Evolutionary conservation across 2,113 vertebrate species (phyloP).

Genomic region (Plotosus lineatus): DNA sequence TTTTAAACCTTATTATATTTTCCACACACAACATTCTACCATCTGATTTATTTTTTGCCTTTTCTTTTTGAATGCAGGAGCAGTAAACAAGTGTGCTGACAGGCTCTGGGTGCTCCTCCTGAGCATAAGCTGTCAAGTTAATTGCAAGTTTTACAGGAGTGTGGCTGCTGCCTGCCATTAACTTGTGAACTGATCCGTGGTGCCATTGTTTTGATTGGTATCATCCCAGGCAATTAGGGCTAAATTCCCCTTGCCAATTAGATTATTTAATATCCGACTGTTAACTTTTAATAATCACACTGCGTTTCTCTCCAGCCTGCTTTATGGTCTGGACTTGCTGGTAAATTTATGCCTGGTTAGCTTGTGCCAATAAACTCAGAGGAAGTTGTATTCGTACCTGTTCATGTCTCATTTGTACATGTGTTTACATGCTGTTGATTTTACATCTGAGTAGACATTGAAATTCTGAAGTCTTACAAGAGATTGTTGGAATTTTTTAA

Average conservation of each 20-base stretch:
- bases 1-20: conserved; percentile 15
- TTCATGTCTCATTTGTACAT: not conserved
- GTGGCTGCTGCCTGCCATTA: conserved; percentile 54
- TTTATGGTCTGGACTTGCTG: conserved; percentile 35
- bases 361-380: conserved; percentile 38
- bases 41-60: not conserved
- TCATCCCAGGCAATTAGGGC: conserved; percentile 52
- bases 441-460: conserved; percentile 16
- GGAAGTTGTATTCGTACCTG: conserved; percentile 36
- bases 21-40: conserved; percentile 20
- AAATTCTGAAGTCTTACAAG: conserved; percentile 16
- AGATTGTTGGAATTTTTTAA: conserved; percentile 21
- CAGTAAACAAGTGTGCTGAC: conserved; percentile 43
- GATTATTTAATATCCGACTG: conserved; percentile 51
- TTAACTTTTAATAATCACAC: conserved; percentile 52
- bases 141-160: conserved; percentile 59
- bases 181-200: conserved; percentile 54
- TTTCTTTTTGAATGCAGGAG: conserved; percentile 33
- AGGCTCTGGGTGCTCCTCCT: conserved; percentile 39
- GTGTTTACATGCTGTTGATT: conserved; percentile 24
- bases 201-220: conserved; percentile 58
- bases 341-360: conserved; percentile 54
- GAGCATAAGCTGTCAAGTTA: conserved; percentile 55
- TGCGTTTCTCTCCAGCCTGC: conserved; percentile 30
- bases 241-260: conserved; percentile 55